Conservation (phyloP, 2,888 invertebrate genomes). For the Octodonta nipae region DNA sequence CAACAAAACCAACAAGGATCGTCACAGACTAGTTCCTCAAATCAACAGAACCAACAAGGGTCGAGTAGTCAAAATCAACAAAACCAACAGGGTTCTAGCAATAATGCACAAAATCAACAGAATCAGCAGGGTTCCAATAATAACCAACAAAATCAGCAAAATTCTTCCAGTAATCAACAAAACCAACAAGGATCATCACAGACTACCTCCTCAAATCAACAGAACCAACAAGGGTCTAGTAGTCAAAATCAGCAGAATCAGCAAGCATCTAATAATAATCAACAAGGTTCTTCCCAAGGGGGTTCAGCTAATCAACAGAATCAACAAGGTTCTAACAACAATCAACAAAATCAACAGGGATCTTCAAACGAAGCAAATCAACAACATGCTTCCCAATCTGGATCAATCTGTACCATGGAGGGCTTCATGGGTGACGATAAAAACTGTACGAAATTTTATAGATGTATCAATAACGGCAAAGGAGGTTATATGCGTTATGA, state of each 20-base stretch:
- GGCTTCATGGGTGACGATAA: conserved; percentile 56
- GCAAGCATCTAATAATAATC: conserved; percentile 8
- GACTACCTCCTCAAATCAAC: conserved; percentile 5
- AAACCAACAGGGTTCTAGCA: conserved; percentile 12
- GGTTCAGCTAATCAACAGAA: conserved; percentile 6
- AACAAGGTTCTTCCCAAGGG: conserved; percentile 12
- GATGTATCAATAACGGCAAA: conserved; percentile 53
- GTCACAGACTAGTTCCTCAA: conserved; percentile 5
- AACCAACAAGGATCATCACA: conserved; percentile 12
- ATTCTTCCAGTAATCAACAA: conserved; percentile 9
- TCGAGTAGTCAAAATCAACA: neutral
- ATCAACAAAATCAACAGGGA: conserved; percentile 4
- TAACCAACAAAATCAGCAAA: conserved; percentile 11
- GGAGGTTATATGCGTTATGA: conserved; percentile 51
- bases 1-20: conserved; percentile 10
- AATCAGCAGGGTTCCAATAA: conserved; percentile 7
- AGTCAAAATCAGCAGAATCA: conserved; percentile 8
- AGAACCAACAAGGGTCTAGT: conserved; percentile 14
- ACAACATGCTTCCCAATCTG: neutral
- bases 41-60: conserved; percentile 1
- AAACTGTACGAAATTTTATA: conserved; percentile 62
- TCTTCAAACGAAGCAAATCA: neutral
- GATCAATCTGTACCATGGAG: conserved; percentile 30
- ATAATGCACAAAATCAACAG: conserved; percentile 12
- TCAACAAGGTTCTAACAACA: conserved; percentile 1